Evolutionary conservation across 1,140 invertebrate genomes (phyloP).

Genomic region (Aphaenogaster ashmeadi): DNA sequence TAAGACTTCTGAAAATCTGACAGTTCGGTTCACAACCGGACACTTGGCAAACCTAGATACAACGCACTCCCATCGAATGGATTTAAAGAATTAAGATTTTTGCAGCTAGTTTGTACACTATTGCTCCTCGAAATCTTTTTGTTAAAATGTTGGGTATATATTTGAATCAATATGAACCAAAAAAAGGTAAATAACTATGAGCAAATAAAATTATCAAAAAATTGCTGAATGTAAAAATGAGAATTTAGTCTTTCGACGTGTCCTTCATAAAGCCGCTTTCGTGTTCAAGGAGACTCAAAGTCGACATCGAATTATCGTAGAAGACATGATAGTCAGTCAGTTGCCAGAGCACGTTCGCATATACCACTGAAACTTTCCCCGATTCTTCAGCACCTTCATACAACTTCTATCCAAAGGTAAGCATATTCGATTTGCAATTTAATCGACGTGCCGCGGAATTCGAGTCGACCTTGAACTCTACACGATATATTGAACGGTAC

Average conservation of each 20-base stretch:
- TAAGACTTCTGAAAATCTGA: too few species aligned
- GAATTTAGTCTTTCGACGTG: background rate
- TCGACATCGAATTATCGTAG: conserved; percentile 43
- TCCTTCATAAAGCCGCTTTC: conserved; percentile 35
- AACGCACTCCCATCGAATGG: too few species aligned
- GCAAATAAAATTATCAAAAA: background rate
- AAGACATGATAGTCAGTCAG: conserved; percentile 54
- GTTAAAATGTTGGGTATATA: background rate
- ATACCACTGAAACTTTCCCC: conserved; percentile 39
- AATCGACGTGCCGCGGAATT: conserved; percentile 44
- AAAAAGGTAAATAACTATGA: background rate
- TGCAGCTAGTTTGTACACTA: background rate
- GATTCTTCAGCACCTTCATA: conserved; percentile 49
- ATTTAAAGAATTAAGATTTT: background rate
- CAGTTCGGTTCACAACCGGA: too few species aligned
- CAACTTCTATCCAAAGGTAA: conserved; percentile 36
- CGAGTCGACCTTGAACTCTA: conserved; percentile 47
- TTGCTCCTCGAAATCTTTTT: background rate
- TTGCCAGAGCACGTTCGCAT: conserved; percentile 31
- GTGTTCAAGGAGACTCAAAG: conserved; percentile 39
- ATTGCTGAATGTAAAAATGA: background rate
- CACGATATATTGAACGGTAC: conserved; percentile 9
- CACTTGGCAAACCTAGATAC: too few species aligned
- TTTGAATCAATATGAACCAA: background rate
- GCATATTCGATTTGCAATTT: conserved; percentile 59